These are phyloP conservation scores for Halocaridina rubra DNA, from an alignment of 2,888 invertebrate species.

Conservation along the genomic window DNA sequence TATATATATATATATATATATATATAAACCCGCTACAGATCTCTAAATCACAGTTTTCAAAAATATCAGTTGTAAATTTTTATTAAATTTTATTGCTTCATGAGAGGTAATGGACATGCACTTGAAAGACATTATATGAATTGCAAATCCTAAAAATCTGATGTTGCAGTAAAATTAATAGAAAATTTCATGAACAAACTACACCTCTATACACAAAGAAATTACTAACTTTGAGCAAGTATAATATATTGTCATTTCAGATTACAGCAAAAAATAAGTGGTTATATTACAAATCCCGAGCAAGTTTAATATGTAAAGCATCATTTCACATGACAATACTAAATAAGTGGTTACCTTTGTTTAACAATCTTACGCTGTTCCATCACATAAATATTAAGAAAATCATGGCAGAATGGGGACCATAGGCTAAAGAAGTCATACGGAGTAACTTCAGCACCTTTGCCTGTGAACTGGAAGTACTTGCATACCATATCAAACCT, in stretches of 20 bases:
- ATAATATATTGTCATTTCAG: no score
- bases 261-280: neutral
- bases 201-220: no score
- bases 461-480: constrained; percentile 86
- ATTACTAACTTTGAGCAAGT: neutral
- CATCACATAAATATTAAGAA: constrained; percentile 94
- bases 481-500: constrained; percentile 82
- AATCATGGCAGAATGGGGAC: constrained; percentile 90
- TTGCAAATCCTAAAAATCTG: no score
- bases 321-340: no score
- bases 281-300: no score
- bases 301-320: no score
- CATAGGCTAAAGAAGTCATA: constrained; percentile 91
- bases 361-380: constrained; percentile 87
- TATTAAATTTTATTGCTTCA: no score
- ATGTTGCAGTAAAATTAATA: neutral
- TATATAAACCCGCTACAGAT: no score
- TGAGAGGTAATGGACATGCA: no score
- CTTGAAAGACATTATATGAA: no score
- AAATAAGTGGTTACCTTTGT: constrained; percentile 86
- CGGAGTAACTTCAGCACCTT: constrained; percentile 76
- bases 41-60: no score
- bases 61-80: no score
- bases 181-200: neutral
- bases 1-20: neutral